Percentiles rank a stretch among this genome's conserved stretches.
Evolutionary conservation across 1,140 invertebrate genomes (phyloP).

Genomic region (Aethina tumida): DNA sequence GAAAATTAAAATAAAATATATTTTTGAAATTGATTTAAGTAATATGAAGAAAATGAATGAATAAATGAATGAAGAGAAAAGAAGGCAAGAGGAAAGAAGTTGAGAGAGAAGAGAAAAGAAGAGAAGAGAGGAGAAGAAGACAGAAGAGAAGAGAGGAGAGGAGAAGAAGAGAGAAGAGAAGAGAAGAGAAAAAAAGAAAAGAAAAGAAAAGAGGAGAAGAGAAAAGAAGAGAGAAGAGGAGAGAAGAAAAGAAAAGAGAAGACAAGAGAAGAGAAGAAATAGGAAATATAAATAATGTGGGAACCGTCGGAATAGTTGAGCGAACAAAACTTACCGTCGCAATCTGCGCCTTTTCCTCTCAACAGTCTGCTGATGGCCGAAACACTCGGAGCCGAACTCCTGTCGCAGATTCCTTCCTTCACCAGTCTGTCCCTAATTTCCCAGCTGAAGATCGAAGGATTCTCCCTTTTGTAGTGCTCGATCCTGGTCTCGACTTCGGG

Average conservation of each 20-base stretch:
- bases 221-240: not conserved
- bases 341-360: constrained; percentile 56
- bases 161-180: not conserved
- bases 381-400: constrained; percentile 69
- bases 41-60: too few relatives aligned
- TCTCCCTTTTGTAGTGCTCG: constrained; percentile 76
- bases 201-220: too few relatives aligned
- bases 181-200: not conserved
- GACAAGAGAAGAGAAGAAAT: not conserved
- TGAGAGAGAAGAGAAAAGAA: too few relatives aligned
- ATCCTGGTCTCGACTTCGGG: constrained; percentile 75
- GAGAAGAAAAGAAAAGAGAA: not conserved
- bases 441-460: constrained; percentile 86
- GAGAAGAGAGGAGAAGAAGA: constrained; percentile 7
- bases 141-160: not conserved
- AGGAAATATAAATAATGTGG: too few relatives aligned
- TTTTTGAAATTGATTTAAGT: too few relatives aligned
- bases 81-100: too few relatives aligned
- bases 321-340: constrained; percentile 29
- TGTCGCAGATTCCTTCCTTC: constrained; percentile 72
- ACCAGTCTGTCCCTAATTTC: constrained; percentile 79
- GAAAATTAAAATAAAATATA: too few relatives aligned
- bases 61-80: too few relatives aligned
- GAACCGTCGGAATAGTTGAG: not conserved
- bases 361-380: constrained; percentile 78